Base-by-base conservation (phyloP, 2,888 invertebrate genomes). In the Apodemia zela region DNA sequence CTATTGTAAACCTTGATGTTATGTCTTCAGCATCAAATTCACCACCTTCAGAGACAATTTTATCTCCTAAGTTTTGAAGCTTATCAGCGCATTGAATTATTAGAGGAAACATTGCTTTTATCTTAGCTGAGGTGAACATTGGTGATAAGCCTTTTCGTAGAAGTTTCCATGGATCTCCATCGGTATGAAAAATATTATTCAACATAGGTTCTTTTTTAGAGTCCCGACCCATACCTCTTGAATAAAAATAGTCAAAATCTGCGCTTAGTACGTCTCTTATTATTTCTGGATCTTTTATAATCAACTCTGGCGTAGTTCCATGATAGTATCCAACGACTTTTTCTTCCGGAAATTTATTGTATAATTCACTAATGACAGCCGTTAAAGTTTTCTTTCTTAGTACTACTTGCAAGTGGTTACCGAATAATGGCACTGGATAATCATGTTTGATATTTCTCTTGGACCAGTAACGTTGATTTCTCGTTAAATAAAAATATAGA, bases 91-190 rank as follows among this genome's bases (percentile, higher is more conserved):
- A 77, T 66, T 81, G 81, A 61, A 78, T 75, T 21, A 86, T 76
- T 63, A 87, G 74, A 15, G 84, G 85, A 66, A 86, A 85, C 87
- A 87, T 87, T 29, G 81, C 83, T 59, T 77, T 77, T 61, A 85
- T 75, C 72, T 85, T 87, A 33, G 84, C 83, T 60, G 79, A 80
- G 7, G 83, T 80, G 70, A 87, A 87, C 1, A 85, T 81, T 3
- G 85, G 81, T 29, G 85, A 84, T 74, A 87, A 79, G 60, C 84
- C 78, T 72, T 84, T 82, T 10, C 87, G 76, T 64, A 87, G 71
- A 69, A 85, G 68, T 59, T 79, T 77, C 87, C 87, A 87, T 58
- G 80, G 61, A n/a, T 86, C 85, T 0, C 85, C 85, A 62, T 84
- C 85, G 18, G 81, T 81, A 61, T 82, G 80, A 63, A 86, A 85